Base-by-base conservation (phyloP, 2,888 invertebrate genomes). In the Limnephilus rhombicus region DNA sequence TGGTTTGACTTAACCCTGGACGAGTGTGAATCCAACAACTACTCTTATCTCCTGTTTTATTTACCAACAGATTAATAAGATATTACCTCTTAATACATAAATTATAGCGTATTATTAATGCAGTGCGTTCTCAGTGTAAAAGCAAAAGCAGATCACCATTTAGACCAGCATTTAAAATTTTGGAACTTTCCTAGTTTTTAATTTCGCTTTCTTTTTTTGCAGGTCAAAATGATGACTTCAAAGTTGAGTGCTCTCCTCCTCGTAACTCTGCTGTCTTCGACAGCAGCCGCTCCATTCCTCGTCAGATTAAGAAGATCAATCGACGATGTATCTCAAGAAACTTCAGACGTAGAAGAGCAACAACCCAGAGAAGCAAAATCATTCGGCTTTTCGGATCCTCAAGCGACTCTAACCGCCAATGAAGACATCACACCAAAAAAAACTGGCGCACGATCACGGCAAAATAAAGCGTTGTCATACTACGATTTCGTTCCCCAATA, bases 401-500 rank as follows among this genome's bases (percentile, higher is more conserved):
- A 86, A 85, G 95, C 95, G 13, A 94, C 85, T 34, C 45, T 94
- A 49, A 89, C 9, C 49, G 92, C 45, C 94, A 94, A 45, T 95
- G 95, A 89, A 37, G 94, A 41, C 94, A 95, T 24, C 94, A 95
- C 92, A 95, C 68, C 80, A 80, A 45, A 13, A 24, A 45, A 34
- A 68, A 90, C 80, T 49, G 41, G 91, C 45, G 18, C 68, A 68
- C 68, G 68, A n/a, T 53, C 86, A 34, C 41, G 96, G 93, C 95
- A 95, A 93, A 96, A 96, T 94, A 96, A 96, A 95, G 96, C 96
- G 0, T 94, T 96, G 0, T 95, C 96, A 87, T 95, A 96, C n/a
- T 96, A 96, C 94, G 96, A 96, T 4, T 96, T 95, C 94, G 96
- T 95, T 93, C 96, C 96, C 3, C 96, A 96, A 0, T 96, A 96